These are phyloP conservation scores for Leptopilina myrica DNA, from an alignment of 2,888 invertebrate genomes.

Conservation along the genomic window DNA sequence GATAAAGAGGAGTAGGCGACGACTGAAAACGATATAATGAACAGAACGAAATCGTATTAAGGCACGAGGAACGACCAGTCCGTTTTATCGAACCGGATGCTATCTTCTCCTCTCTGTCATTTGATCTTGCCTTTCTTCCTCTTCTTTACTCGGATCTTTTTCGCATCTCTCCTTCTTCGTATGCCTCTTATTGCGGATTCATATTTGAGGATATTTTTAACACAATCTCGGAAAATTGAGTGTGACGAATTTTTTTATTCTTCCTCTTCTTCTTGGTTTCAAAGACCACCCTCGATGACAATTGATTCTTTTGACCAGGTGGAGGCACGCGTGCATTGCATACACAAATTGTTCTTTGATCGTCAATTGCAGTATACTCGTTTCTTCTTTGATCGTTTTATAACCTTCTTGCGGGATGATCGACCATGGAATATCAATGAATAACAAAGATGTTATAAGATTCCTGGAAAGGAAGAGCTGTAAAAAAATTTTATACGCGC, in stretches of 20 bases:
- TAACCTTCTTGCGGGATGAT: slow-evolving; percentile 47
- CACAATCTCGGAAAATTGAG: slow-evolving; percentile 50
- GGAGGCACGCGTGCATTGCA: slow-evolving; percentile 1
- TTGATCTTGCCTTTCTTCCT: slow-evolving; percentile 44
- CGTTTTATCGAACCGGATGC: slow-evolving; percentile 67
- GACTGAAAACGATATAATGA: slow-evolving; percentile 65
- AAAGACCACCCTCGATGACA: slow-evolving; percentile 53
- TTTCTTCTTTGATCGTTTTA: slow-evolving; percentile 40
- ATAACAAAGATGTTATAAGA: slow-evolving; percentile 52
- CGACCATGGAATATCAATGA: slow-evolving; percentile 61
- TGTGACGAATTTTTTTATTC: slow-evolving; percentile 38
- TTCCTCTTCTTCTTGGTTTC: no score
- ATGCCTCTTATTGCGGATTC: neutral
- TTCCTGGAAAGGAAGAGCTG: slow-evolving; percentile 49
- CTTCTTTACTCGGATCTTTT: slow-evolving; percentile 7
- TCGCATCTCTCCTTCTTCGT: neutral
- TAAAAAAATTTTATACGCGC: slow-evolving; percentile 47
- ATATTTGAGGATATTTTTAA: neutral
- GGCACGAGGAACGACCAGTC: slow-evolving; percentile 64
- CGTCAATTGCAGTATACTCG: neutral
- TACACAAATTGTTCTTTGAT: slow-evolving; percentile 11
- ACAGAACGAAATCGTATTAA: slow-evolving; percentile 71
- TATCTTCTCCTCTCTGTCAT: slow-evolving; percentile 48
- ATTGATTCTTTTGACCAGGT: neutral
- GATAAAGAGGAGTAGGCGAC: slow-evolving; percentile 56